phyloP scores from a whole-genome alignment of 2,797 vertebrate species.

The Pseudotriccus pelzelni region DNA sequence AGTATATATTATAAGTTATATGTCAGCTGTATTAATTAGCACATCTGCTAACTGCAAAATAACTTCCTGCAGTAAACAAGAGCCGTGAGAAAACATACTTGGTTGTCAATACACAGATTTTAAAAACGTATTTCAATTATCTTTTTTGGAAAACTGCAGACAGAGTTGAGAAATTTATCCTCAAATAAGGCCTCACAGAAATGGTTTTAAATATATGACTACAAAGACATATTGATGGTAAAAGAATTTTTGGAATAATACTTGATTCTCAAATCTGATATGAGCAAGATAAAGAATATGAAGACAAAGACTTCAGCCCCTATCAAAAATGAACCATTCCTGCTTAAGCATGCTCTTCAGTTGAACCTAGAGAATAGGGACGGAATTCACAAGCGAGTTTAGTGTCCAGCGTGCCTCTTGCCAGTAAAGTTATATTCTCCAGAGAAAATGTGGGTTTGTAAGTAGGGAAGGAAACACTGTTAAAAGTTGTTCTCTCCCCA shows the following conservation, averaged over 20 bases:
- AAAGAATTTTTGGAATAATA: background rate
- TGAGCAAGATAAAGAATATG: background rate
- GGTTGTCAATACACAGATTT: background rate
- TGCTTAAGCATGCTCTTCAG: background rate
- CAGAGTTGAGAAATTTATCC: background rate
- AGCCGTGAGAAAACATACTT: background rate
- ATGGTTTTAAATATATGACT: background rate
- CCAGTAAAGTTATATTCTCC: background rate
- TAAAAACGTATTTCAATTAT: background rate
- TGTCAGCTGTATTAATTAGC: background rate
- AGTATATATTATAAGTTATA: background rate
- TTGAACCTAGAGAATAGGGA: background rate
- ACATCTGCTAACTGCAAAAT: background rate
- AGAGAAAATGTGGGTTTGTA: background rate
- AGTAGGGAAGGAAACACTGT: background rate
- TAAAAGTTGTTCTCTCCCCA: background rate
- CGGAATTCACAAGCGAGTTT: background rate
- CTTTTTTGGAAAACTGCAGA: background rate
- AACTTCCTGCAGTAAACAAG: background rate
- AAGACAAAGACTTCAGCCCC: background rate
- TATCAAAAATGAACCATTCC: background rate
- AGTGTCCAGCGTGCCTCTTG: background rate
- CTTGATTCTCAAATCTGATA: background rate
- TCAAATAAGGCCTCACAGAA: background rate
- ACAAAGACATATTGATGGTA: background rate